Base-by-base conservation (phyloP, 2,113 vertebrate genomes). In the Halcyon senegalensis region DNA sequence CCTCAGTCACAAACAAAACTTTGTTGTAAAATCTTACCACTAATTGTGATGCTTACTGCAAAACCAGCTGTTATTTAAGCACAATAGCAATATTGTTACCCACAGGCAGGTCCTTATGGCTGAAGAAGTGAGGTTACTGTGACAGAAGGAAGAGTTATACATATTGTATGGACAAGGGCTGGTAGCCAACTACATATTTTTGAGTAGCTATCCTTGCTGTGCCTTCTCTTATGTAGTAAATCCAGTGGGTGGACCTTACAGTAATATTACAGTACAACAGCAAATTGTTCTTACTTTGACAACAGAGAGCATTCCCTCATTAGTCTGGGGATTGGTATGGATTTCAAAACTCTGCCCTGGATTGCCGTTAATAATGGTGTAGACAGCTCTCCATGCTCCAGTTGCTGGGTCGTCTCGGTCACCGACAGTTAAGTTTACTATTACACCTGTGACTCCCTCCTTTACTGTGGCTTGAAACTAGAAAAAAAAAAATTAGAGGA, bases 291-390 rank as follows among this genome's bases (percentile, higher is more conserved):
- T 97, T 97, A 99, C 99, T 98, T 99, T 99, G 95, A 99, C 98
- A 5, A 99, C 99, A 2, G 98, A 99, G 25, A 99, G 98, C 99
- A 99, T 99, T 51, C 99, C 99, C 94, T 99, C 99, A 0, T 99
- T 99, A 84, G 99, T 99, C 93, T 99, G 98, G 0, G 98, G 98
- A 93, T 99, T 99, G 83, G 99, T 99, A 67, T 99, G 98, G 89
- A 99, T 98, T 92, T 99, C 98, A 19, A 99, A 99, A 89, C 99
- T 99, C 96, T 98, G 98, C 13, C 98, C 98, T 0, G 99, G 98
- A 94, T 99, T 99, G 58, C 99, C 99, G 0, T 98, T 99, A 84
- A 99, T 99, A 96, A 99, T 99, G 64, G 99, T 99, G 94, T 99
- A 99, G 30, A 98, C 98, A 0, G 99, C 99, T 92, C 98, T 98